Evolutionary conservation across 92 coral and sea anemone genomes (phyloP).

Genomic region (Actinostola sp.): DNA sequence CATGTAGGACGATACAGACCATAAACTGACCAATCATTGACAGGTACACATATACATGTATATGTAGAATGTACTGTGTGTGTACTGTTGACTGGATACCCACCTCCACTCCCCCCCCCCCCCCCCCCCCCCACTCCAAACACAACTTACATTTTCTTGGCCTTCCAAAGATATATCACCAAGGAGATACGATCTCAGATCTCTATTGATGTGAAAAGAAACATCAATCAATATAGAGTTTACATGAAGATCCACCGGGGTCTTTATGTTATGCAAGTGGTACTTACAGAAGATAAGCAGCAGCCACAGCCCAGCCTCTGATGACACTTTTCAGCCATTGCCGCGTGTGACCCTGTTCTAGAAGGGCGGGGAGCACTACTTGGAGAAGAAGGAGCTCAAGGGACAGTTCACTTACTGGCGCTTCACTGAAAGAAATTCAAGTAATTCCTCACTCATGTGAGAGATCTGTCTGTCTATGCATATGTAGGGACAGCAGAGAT

Average conservation of each 20-base stretch:
- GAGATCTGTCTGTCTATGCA: too few relatives aligned
- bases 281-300: constrained; percentile 89
- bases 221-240: background rate
- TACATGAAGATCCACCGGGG: background rate
- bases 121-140: too few relatives aligned
- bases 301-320: constrained; percentile 87
- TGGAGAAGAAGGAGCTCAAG: constrained; percentile 91
- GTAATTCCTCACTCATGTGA: background rate
- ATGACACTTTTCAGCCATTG: constrained; percentile 91
- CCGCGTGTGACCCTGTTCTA: constrained; percentile 96
- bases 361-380: constrained; percentile 92
- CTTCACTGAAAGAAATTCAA: constrained; percentile 62
- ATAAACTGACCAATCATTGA: background rate
- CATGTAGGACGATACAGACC: too few relatives aligned
- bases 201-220: constrained; percentile 46
- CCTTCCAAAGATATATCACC: constrained; percentile 97
- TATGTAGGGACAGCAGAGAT: too few relatives aligned
- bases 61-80: too few relatives aligned
- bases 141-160: constrained; percentile 80
- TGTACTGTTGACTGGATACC: too few relatives aligned
- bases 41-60: too few relatives aligned
- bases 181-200: constrained; percentile 87
- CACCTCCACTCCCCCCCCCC: too few relatives aligned
- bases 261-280: too few relatives aligned
- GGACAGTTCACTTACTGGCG: constrained; percentile 94